These are phyloP conservation scores for Caenorhabditis sp. DNA, from an alignment of 2,888 invertebrate genomes.

Conservation along the genomic window DNA sequence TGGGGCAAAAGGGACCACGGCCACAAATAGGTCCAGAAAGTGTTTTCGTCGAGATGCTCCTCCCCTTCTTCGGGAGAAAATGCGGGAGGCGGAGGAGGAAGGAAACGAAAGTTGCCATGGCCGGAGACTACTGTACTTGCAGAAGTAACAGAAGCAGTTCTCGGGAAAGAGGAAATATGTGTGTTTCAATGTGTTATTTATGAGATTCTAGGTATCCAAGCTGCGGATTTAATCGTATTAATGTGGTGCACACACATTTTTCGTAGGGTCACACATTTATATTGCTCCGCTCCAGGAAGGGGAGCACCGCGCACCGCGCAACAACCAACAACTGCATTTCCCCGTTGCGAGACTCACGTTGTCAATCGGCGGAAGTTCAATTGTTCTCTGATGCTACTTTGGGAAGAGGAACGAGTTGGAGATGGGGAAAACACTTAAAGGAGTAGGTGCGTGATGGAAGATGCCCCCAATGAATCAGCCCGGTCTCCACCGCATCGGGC, in stretches of 20 bases:
- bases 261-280: slow-evolving; percentile 31
- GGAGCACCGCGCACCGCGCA: background rate
- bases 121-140: slow-evolving; percentile 21
- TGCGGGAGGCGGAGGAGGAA: background rate
- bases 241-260: slow-evolving; percentile 24
- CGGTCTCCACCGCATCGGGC: too few species aligned
- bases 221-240: slow-evolving; percentile 48
- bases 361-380: background rate
- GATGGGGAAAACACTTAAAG: background rate
- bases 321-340: background rate
- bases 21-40: slow-evolving; percentile 16
- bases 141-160: too few species aligned
- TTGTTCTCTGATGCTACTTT: background rate
- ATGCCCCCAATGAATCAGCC: background rate
- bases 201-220: slow-evolving; percentile 31
- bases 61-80: background rate
- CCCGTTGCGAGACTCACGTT: background rate
- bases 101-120: background rate
- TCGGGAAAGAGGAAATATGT: slow-evolving; percentile 18
- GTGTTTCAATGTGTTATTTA: slow-evolving; percentile 24
- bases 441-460: background rate
- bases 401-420: background rate
- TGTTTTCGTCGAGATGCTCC: slow-evolving; percentile 1
- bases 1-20: background rate
- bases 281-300: background rate